These are phyloP conservation scores for Caenorhabditis angaria DNA, from an alignment of 2,888 invertebrate genomes.

Conservation along the genomic window DNA sequence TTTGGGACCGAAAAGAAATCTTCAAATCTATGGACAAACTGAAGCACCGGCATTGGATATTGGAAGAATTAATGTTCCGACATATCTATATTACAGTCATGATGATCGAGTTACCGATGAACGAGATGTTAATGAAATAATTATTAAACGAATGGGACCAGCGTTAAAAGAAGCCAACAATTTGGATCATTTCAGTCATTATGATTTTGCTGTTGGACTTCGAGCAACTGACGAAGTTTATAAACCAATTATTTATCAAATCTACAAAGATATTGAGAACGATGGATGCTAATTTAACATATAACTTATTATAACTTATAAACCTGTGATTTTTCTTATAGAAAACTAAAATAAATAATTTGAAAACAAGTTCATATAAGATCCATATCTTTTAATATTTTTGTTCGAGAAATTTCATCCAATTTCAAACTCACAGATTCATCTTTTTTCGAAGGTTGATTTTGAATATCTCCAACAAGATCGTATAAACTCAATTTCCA, in stretches of 20 bases:
- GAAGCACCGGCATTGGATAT: conserved; percentile 34
- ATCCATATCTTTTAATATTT: too few relatives aligned
- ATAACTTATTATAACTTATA: too few relatives aligned
- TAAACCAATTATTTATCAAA: conserved; percentile 34
- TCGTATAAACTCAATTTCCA: too few relatives aligned
- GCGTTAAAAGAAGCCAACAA: conserved; percentile 27
- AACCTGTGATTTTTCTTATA: too few relatives aligned
- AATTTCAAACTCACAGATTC: too few relatives aligned
- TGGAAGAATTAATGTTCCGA: conserved; percentile 34
- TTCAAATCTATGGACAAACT: conserved; percentile 24
- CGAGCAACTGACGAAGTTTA: conserved; percentile 42
- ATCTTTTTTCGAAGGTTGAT: too few relatives aligned
- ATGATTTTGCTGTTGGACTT: conserved; percentile 40
- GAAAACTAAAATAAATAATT: too few relatives aligned
- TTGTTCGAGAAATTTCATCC: too few relatives aligned
- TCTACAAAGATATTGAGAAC: conserved; percentile 31
- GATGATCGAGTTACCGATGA: conserved; percentile 34
- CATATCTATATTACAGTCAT: conserved; percentile 30
- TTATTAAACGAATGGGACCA: conserved; percentile 33
- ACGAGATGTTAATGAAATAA: conserved; percentile 19
- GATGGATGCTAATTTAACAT: background rate
- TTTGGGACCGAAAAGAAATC: conserved; percentile 24
- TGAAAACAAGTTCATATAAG: too few relatives aligned
- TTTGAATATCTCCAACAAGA: too few relatives aligned
- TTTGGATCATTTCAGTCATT: conserved; percentile 40